Evolutionary conservation across 1,140 invertebrate genomes (phyloP).

Genomic region (Rhopalosiphum maidis): DNA sequence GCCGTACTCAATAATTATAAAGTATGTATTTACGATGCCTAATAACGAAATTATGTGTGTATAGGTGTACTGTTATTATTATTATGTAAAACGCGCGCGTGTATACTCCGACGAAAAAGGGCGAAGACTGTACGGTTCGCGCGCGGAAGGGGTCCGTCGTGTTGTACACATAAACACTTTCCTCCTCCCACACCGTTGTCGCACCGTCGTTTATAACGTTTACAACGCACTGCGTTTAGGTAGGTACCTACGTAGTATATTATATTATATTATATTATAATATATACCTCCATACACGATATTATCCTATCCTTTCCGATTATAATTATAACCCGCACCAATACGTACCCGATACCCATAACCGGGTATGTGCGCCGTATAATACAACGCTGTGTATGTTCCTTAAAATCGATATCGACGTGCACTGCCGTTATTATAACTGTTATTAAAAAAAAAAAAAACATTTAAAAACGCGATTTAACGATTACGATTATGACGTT

Average conservation of each 20-base stretch:
- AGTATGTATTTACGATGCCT: background rate
- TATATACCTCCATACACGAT: slow-evolving; percentile 3
- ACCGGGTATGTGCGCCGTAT: background rate
- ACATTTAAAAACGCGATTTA: slow-evolving; percentile 48
- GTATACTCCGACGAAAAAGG: background rate
- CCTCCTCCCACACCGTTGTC: slow-evolving; percentile 42
- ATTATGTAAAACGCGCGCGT: background rate
- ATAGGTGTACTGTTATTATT: background rate
- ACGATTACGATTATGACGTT: slow-evolving; percentile 30
- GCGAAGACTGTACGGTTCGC: background rate
- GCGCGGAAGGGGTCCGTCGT: slow-evolving; percentile 1
- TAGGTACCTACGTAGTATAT: background rate
- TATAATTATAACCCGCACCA: slow-evolving; percentile 43
- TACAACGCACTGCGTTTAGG: background rate
- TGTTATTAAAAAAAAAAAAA: slow-evolving; percentile 41
- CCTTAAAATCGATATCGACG: slow-evolving; percentile 27
- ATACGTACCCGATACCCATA: background rate
- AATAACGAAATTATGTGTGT: slow-evolving; percentile 17
- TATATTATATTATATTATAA: background rate
- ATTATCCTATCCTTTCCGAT: slow-evolving; percentile 29
- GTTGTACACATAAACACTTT: slow-evolving; percentile 30
- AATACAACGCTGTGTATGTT: background rate
- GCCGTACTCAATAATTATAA: background rate
- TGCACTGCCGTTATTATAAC: slow-evolving; percentile 37
- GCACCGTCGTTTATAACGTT: background rate